Base-by-base conservation (phyloP, 2,797 vertebrate genomes). In the Rousettus madagascariensis region DNA sequence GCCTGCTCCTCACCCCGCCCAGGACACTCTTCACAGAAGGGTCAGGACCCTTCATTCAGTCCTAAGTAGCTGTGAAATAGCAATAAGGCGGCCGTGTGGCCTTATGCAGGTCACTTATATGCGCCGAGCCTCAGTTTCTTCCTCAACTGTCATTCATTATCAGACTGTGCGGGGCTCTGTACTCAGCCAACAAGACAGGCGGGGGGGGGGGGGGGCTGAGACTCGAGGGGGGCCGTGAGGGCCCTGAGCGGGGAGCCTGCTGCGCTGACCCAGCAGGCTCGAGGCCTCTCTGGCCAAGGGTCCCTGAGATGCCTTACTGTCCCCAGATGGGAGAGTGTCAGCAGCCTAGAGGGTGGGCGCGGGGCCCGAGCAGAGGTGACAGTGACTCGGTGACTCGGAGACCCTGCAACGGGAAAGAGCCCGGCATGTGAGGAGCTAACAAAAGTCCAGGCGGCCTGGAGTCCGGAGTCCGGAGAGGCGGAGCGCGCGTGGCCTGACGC, bases 401-500 rank as follows among this genome's bases (percentile, higher is more conserved):
- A 4, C 49, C 51, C 51, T 24, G 20, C 8, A 12, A 24, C 17
- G 13, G 77, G 16, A 33, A 59, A 66, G 30, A 65, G 30, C 8
- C 22, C 17, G 24, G 30, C 13, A 26, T 33, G 16, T n/a, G 74
- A 15, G 49, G 38, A 17, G 19, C 6, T 17, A 15, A 26, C n/a
- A 6, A 28, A 24, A n/a, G 24, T 9, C 57, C 63, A 49, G 69
- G 63, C 20, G 51, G 38, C n/a, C 69, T n/a, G 57, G 86, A 12
- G 16, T 22, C n/a, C 26, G 0, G 24, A 57, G 46, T 26, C n/a
- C 26, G 1, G 24, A 57, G 46, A 46, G 53, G 9, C 6, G 28
- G 46, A 20, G 0, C 5, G 65, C 3, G 2, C 3, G 1, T 28
- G 57, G 74, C n/a, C 72, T 1, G 7, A 6, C 3, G 0, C 30